These are phyloP conservation scores for Drosophila takahashii DNA, from an alignment of 1,140 invertebrate species.

Conservation along the genomic window DNA sequence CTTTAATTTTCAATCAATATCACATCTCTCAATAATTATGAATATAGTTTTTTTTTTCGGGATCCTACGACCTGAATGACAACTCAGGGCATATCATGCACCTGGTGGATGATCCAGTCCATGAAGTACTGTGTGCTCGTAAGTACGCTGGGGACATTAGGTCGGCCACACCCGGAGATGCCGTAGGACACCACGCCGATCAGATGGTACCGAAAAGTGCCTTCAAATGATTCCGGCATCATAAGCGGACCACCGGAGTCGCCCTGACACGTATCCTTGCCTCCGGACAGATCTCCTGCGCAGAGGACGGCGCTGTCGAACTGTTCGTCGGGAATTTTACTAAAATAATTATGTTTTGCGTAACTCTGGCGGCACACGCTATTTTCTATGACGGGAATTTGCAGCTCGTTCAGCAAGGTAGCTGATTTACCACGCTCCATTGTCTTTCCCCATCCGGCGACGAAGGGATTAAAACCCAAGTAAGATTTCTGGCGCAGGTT, in stretches of 20 bases:
- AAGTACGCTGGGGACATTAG: constrained; percentile 90
- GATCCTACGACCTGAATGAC: no score
- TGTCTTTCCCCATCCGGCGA: constrained; percentile 91
- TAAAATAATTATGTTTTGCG: constrained; percentile 84
- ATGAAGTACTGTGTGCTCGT: constrained; percentile 88
- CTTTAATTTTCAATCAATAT: no score
- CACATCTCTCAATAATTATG: no score
- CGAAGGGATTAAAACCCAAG: constrained; percentile 87
- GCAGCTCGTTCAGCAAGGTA: constrained; percentile 87
- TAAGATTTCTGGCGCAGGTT: constrained; percentile 56
- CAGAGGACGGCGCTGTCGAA: constrained; percentile 88
- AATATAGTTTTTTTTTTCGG: no score
- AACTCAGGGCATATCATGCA: no score
- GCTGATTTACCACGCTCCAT: constrained; percentile 87
- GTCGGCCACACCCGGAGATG: constrained; percentile 87
- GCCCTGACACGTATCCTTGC: constrained; percentile 93
- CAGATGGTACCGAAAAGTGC: constrained; percentile 85
- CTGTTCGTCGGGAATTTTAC: constrained; percentile 85
- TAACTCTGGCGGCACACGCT: constrained; percentile 88
- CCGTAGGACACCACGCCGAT: constrained; percentile 91
- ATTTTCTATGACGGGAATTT: constrained; percentile 89
- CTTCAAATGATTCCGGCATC: constrained; percentile 82
- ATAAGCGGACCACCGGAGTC: constrained; percentile 95
- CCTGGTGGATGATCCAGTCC: constrained; percentile 81
- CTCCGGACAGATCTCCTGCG: constrained; percentile 89